Evolutionary conservation across 2,888 invertebrate species (phyloP).

Genomic region (Amiota communis): DNA sequence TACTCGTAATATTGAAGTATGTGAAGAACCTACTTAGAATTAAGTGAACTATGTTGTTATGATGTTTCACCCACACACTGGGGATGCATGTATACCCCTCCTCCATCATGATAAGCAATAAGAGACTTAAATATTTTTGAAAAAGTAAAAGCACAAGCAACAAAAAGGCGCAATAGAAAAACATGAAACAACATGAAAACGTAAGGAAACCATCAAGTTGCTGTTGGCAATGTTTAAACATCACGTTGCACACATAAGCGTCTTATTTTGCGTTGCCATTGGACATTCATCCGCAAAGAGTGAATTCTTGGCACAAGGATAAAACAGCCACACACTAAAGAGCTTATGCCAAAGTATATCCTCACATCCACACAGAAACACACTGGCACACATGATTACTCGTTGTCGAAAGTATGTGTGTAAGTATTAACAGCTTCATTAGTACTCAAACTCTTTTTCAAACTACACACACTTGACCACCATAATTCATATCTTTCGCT

Average conservation of each 20-base stretch:
- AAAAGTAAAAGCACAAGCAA: background rate
- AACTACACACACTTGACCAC: background rate
- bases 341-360: too few species aligned
- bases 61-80: background rate
- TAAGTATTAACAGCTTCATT: constrained; percentile 27
- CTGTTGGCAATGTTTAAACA: background rate
- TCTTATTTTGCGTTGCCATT: background rate
- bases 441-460: constrained; percentile 3
- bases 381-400: too few species aligned
- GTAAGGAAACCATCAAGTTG: background rate
- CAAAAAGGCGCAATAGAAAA: background rate
- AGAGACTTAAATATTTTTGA: constrained; percentile 5
- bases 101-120: background rate
- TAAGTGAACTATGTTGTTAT: background rate
- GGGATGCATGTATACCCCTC: background rate
- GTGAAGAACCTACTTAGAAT: background rate
- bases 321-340: background rate
- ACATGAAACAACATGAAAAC: background rate
- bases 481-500: too few species aligned
- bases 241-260: constrained; percentile 16
- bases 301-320: too few species aligned
- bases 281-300: background rate
- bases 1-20: too few species aligned
- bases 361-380: too few species aligned
- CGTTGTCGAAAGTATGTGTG: background rate